Base-by-base conservation (phyloP, 2,797 vertebrate genomes). In the Champsocephalus esox region DNA sequence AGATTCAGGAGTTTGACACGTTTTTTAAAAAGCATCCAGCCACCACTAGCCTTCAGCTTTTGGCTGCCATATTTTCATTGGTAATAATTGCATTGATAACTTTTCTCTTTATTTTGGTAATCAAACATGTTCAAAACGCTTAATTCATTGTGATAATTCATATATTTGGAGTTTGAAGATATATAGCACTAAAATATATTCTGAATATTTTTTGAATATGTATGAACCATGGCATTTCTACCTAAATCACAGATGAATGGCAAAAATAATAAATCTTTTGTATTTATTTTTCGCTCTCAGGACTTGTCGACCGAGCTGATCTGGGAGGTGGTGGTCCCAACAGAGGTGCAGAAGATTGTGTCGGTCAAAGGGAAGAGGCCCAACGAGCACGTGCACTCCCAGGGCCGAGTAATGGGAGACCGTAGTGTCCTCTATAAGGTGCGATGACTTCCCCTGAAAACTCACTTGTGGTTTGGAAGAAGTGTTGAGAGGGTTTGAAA, bases 381-480 rank as follows among this genome's bases (percentile, higher is more conserved):
- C 74, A 98, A 95, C 0, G 98, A 99, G 87, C 98, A 99, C 0
- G 98, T 99, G 19, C 98, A 99, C 81, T 99, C 98, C 0, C 98
- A 99, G 89, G 98, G 98, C 73, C 94, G 98, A 0, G 98, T 99
- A 41, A 99, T 99, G 98, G 98, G 98, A 1, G 98, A 99, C 82
- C 97, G 98, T 43, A 99, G 98, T 0, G 98, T 99, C 58, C 97
- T 99, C 32, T 99, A 99, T 66, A 99, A 99, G 97, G 98, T 99
- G 81, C 3, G 69, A 6, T 43, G 13, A 49, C 34, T 50, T 72
- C 16, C 34, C 34, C 34, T 38, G 34, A 38, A 38, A 38, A 38
- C 34, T 38, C 8, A 38, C 34, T 7, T 38, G 34, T 38, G 34
- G 34, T 38, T 38, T 38, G 34, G 34, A 9, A 38, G 34, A 9